Conservation (phyloP, 2,113 vertebrate genomes). For the Tetraodon nigroviridis region DNA sequence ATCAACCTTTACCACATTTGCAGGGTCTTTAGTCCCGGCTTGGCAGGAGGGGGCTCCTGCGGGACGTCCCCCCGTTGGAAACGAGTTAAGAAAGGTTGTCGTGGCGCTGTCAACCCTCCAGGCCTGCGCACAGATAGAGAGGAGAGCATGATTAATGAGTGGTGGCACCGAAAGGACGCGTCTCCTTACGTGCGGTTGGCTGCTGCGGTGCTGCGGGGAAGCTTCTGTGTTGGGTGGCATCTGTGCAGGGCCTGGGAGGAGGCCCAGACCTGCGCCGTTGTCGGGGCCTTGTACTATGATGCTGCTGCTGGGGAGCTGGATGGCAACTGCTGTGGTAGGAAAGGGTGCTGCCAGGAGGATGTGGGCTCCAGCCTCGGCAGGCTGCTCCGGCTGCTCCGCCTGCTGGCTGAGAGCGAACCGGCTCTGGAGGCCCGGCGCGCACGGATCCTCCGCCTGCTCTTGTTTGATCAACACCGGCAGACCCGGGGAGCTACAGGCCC, state of each 20-base stretch:
- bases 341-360: conserved; percentile 79
- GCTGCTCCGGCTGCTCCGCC: conserved; percentile 69
- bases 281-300: conserved; percentile 67
- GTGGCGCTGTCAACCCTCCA: conserved; percentile 73
- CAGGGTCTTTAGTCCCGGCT: conserved; percentile 72
- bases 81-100: conserved; percentile 77
- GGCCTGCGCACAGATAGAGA: conserved; percentile 67
- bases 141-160: conserved; percentile 17
- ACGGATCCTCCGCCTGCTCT: conserved; percentile 48
- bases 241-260: too few species aligned
- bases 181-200: too few species aligned
- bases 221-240: too few species aligned
- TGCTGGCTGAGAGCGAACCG: conserved; percentile 76
- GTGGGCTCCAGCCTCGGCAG: conserved; percentile 73
- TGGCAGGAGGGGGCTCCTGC: conserved; percentile 57
- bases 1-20: conserved; percentile 76
- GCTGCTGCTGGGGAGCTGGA: conserved; percentile 66
- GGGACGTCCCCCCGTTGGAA: conserved; percentile 62
- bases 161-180: neutral
- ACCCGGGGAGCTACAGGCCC: conserved; percentile 25
- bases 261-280: conserved; percentile 65
- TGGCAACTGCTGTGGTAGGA: conserved; percentile 66
- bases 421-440: conserved; percentile 54
- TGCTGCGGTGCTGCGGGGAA: too few species aligned
- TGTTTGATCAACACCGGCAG: conserved; percentile 52